Base-by-base conservation (phyloP, 2,888 invertebrate genomes). In the Rutpela maculata region DNA sequence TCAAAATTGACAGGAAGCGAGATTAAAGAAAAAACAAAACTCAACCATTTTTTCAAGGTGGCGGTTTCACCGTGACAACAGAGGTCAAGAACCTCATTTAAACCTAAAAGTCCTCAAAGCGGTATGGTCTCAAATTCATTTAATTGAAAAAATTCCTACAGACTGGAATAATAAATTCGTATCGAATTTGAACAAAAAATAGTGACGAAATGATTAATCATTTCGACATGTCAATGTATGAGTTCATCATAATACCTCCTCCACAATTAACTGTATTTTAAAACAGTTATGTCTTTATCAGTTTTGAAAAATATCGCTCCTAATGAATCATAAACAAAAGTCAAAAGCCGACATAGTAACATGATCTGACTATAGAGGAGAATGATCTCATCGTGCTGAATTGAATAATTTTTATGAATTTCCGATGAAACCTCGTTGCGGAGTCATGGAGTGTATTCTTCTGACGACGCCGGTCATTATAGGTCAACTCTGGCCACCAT, bases 401-500 rank as follows among this genome's bases (percentile, higher is more conserved):
- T 67, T 18, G 66, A 55, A 67, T 67, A 50, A 55, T n/a, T 63
- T 38, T 63, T 63, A 63, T 63, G 38, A 63, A 63, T 63, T 63
- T 63, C 63, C 63, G 38, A 63, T 63, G 63, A 63, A 63, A 43
- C 43, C 63, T 63, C 63, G 63, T 63, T 63, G 63, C 43, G 43
- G 43, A 43, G 43, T 18, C 57, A 57, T 43, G 9, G 68, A 68
- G 56, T 68, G 68, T 35, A 68, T 68, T 68, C 68, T 57, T 56
- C 55, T 22, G 68, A 56, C 9, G 55, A 68, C 56, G 31, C 43
- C 56, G 68, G 68, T 68, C 68, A 68, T 68, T 68, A 68, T 68
- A 56, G 68, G 56, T 56, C 68, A 68, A 68, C 43, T 22, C n/a
- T 68, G 50, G 68, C 68, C 68, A 38, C 63, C 63, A 63, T 68